A percentile compares a stretch with the other conserved stretches of the same genome.
These are phyloP conservation scores for Zaprionus africanus DNA, from an alignment of 1,140 invertebrate genomes.

Conservation along the genomic window DNA sequence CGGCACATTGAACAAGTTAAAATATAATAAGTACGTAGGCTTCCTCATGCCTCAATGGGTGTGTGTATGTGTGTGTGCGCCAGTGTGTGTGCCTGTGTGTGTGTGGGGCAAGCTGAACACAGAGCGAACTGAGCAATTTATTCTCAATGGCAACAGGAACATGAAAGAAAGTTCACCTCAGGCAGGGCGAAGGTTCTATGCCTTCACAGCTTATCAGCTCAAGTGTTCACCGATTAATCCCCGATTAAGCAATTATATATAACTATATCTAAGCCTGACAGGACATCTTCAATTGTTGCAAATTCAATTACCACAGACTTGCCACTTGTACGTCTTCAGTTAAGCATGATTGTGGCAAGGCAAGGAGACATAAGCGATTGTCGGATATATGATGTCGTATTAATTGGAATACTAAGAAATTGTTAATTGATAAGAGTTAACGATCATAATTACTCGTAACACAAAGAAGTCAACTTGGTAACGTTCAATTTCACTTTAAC, in stretches of 20 bases:
- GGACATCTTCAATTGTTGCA: no score
- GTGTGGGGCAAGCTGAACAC: background rate
- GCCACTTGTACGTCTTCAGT: no score
- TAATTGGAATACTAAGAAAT: no score
- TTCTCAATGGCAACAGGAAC: conserved; percentile 21
- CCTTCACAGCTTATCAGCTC: conserved; percentile 6
- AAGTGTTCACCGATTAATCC: background rate
- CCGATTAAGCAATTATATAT: background rate
- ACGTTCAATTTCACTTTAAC: no score
- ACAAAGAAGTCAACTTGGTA: no score
- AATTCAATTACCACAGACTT: no score
- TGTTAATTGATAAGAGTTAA: no score
- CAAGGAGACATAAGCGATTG: no score
- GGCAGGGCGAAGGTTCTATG: conserved; percentile 9
- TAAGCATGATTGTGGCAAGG: no score
- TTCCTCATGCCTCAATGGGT: conserved; percentile 14
- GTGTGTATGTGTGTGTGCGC: conserved; percentile 18
- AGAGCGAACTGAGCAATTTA: conserved; percentile 22
- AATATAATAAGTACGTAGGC: conserved; percentile 72
- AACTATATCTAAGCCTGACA: no score
- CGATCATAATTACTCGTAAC: no score
- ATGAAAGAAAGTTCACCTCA: conserved; percentile 18
- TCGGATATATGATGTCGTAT: no score
- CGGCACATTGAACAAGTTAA: conserved; percentile 77
- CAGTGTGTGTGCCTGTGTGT: background rate